Percentiles rank a stretch among this genome's conserved stretches.
Conservation (phyloP, 2,888 invertebrate genomes). For the Drosophila kanekoi region DNA sequence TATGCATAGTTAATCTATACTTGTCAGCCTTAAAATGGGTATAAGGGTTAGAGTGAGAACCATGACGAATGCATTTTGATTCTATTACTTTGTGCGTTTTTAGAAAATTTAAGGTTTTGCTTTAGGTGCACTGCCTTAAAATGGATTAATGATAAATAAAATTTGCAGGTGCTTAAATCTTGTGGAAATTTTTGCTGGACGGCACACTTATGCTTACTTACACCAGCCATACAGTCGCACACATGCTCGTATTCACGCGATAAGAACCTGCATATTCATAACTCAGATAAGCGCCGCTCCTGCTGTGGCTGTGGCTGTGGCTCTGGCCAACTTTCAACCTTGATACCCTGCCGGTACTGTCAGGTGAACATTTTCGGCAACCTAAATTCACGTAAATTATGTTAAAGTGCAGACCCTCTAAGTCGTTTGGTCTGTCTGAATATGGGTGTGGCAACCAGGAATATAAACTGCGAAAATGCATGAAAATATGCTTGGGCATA, state of each 20-base stretch:
- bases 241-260: constrained; percentile 45
- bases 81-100: neutral
- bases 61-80: too few relatives aligned
- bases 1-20: too few relatives aligned
- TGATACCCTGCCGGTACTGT: constrained; percentile 39
- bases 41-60: too few relatives aligned
- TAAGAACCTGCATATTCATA: constrained; percentile 81
- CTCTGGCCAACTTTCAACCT: constrained; percentile 54
- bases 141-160: constrained; percentile 64
- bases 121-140: constrained; percentile 19
- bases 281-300: constrained; percentile 68
- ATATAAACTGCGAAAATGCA: constrained; percentile 55
- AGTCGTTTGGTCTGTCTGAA: constrained; percentile 4
- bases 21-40: too few relatives aligned
- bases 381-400: constrained; percentile 77
- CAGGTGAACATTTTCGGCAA: constrained; percentile 50
- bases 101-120: constrained; percentile 22
- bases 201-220: neutral
- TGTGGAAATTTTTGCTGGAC: constrained; percentile 28
- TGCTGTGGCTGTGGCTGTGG: constrained; percentile 37
- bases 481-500: constrained; percentile 51
- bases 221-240: neutral
- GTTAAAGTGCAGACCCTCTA: constrained; percentile 68
- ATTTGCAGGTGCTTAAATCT: constrained; percentile 70
- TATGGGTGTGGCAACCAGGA: constrained; percentile 31